Evolutionary conservation across 92 coral and sea anemone genomes (phyloP), one percentile per base, ranked within the genome.

Genomic region (Epizoanthus rinbou): DNA sequence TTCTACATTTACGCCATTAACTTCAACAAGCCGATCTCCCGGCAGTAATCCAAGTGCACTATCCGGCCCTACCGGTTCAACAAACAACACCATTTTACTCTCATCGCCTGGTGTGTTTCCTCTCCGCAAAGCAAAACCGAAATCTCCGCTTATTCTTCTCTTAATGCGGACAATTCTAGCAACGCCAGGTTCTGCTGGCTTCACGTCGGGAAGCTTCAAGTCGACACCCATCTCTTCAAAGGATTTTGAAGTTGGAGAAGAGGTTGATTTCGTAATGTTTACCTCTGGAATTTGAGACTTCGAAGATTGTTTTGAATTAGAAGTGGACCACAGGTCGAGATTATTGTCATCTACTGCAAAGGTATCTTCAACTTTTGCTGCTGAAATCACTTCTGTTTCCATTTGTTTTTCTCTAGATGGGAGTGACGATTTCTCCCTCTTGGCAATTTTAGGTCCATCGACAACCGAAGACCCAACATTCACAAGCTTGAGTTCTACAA

Each of bases 91-190:
- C 43, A 90, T 87, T 85, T 91, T 88, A 67, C 86, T 85, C 4
- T 90, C 88, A 52, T 89, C 88, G 2, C 97, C 97, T 1, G 95
- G 94, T 10, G 98, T 87, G 13, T 88, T 91, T 1, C 96, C 93
- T 62, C 98, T 85, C 53, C 99, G 90, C 64, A 96, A 83, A 8
- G 99, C 99, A 87, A 96, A 94, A 16, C 99, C 99, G 85, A 96
- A 96, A 54, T 94, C 98, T n/a, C 99, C 99, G 63, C 95, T 94
- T 16, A 92, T 22, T 57, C 95, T 87, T 23, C 98, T 87, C 56
- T 92, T 89, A 47, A 96, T 86, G 45, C 86, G 86, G 5, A 93
- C 87, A 69, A 89, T 74, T 71, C 99, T 84, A 24, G 99, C 97
- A 6, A 94, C 87, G 3, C 97, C 96, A 35, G 95, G 95, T 47